These are phyloP conservation scores for Amaurobius ferox DNA, from an alignment of 2,888 invertebrate genomes.

Conservation along the genomic window DNA sequence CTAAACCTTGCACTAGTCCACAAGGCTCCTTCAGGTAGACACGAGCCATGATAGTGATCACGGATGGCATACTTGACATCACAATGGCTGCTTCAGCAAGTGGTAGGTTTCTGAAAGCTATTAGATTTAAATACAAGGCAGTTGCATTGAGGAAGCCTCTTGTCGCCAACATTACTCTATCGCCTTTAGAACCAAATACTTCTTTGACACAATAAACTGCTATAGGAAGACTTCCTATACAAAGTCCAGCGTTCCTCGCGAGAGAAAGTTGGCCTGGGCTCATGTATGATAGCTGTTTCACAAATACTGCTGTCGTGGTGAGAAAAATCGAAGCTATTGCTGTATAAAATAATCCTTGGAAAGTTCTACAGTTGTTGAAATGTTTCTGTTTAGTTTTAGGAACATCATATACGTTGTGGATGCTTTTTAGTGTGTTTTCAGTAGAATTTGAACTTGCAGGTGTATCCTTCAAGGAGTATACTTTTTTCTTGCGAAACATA, in stretches of 20 bases:
- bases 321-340: slow-evolving; percentile 81
- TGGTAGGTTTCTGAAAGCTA: slow-evolving; percentile 89
- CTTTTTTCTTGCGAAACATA: no score
- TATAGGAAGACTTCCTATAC: slow-evolving; percentile 90
- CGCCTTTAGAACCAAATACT: slow-evolving; percentile 85
- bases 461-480: no score
- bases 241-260: slow-evolving; percentile 90
- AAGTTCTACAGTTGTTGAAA: no score
- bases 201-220: slow-evolving; percentile 86
- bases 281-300: slow-evolving; percentile 87
- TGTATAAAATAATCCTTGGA: slow-evolving; percentile 67
- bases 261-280: slow-evolving; percentile 93
- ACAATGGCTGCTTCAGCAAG: slow-evolving; percentile 93
- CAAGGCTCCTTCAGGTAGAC: slow-evolving; percentile 90
- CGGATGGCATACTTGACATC: slow-evolving; percentile 93
- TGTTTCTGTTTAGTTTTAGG: no score
- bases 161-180: slow-evolving; percentile 85
- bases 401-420: no score
- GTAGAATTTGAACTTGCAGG: no score
- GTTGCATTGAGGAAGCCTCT: slow-evolving; percentile 91
- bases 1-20: slow-evolving; percentile 88
- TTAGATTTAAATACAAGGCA: slow-evolving; percentile 92
- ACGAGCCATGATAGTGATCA: slow-evolving; percentile 85
- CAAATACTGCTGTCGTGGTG: slow-evolving; percentile 92
- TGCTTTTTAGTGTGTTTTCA: no score